Percentiles rank a stretch among this genome's conserved stretches.
Conservation (phyloP, 2,797 vertebrate genomes). For the Chelon auratus region DNA sequence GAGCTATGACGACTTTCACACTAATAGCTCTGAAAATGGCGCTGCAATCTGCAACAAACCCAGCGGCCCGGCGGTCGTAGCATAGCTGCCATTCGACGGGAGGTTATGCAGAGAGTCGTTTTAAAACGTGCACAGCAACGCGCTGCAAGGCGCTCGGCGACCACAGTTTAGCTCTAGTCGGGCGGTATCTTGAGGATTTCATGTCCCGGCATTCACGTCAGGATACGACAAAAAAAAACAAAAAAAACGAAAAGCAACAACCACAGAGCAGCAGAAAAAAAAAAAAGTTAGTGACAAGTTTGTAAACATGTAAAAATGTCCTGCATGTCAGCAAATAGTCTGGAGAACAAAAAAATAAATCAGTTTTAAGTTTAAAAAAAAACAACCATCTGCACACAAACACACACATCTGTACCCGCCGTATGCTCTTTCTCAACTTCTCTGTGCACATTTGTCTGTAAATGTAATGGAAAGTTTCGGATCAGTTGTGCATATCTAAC, state of each 20-base stretch:
- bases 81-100: background rate
- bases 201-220: background rate
- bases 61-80: too few species aligned
- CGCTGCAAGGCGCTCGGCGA: too few species aligned
- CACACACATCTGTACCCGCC: background rate
- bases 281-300: conserved; percentile 19
- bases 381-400: background rate
- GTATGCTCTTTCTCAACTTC: too few species aligned
- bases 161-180: background rate
- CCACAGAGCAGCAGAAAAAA: conserved; percentile 13
- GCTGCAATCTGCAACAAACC: conserved; percentile 88
- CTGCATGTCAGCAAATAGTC: conserved; percentile 32
- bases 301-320: conserved; percentile 43
- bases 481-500: too few species aligned
- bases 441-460: too few species aligned
- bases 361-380: too few species aligned
- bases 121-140: too few species aligned
- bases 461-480: too few species aligned
- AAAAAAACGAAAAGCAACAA: conserved; percentile 38
- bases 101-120: background rate
- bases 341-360: background rate
- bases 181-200: background rate
- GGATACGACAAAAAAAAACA: conserved; percentile 11
- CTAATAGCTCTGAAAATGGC: conserved; percentile 97
- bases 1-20: conserved; percentile 91